Percentiles rank a stretch among this genome's conserved stretches.
These are phyloP conservation scores for Carollia perspicillata DNA, from an alignment of 2,113 vertebrate species.

Conservation along the genomic window DNA sequence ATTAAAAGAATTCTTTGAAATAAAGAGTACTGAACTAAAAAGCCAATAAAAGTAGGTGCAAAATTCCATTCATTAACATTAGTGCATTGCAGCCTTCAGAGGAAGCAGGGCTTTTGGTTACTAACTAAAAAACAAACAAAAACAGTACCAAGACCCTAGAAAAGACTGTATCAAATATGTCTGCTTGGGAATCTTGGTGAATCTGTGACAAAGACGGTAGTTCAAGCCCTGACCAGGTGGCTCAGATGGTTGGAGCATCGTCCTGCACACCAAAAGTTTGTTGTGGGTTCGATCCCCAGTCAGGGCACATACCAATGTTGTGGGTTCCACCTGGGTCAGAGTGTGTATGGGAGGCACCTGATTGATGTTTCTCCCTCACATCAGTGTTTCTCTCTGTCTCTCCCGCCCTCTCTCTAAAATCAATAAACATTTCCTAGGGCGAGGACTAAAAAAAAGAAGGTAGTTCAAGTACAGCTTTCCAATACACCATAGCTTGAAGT, in stretches of 20 bases:
- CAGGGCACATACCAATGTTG: too few species aligned
- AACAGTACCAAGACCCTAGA: neutral
- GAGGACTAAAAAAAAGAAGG: too few species aligned
- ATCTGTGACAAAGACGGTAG: neutral
- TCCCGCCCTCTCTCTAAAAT: too few species aligned
- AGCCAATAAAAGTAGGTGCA: neutral
- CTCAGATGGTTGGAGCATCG: too few species aligned
- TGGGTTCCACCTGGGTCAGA: too few species aligned
- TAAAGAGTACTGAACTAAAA: neutral
- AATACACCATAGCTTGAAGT: neutral
- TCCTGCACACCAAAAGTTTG: too few species aligned
- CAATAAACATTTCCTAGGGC: too few species aligned
- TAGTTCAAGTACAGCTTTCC: neutral
- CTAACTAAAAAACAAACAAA: neutral
- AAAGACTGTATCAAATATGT: neutral
- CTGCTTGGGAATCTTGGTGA: neutral
- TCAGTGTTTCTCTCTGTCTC: too few species aligned
- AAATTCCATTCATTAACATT: neutral
- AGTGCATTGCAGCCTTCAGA: neutral
- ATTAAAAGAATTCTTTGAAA: neutral
- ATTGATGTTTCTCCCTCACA: too few species aligned
- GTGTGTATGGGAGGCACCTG: too few species aligned
- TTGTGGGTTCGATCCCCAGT: too few species aligned
- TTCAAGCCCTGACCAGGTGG: neutral
- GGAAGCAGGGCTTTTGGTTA: neutral